Evolutionary conservation across 2,888 invertebrate genomes (phyloP).

Genomic region (Gryllus longicercus): DNA sequence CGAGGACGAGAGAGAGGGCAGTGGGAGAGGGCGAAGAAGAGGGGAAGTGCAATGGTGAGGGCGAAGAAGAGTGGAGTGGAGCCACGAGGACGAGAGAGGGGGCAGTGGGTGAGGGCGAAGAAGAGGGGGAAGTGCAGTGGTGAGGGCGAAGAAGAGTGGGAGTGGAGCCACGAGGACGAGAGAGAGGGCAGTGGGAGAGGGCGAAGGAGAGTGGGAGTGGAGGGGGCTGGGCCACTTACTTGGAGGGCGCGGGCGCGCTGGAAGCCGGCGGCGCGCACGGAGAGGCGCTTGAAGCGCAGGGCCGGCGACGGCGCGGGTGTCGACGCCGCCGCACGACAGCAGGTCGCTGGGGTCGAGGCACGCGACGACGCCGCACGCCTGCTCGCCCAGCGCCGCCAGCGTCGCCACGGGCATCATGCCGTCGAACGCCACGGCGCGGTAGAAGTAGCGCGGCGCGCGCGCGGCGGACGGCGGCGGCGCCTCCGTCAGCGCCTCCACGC

Average conservation of each 20-base stretch:
- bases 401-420: constrained; percentile 52
- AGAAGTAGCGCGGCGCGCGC: constrained; percentile 45
- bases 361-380: not conserved
- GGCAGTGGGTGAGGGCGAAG: too few species aligned
- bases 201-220: too few species aligned
- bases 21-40: too few species aligned
- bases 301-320: not conserved
- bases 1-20: too few species aligned
- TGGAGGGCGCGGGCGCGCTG: not conserved
- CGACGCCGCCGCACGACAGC: not conserved
- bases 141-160: too few species aligned
- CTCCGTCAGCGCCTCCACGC: constrained; percentile 37
- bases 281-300: not conserved
- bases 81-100: too few species aligned
- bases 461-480: constrained; percentile 26
- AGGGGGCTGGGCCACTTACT: not conserved
- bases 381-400: not conserved
- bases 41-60: too few species aligned
- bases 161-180: too few species aligned
- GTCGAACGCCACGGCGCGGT: constrained; percentile 53
- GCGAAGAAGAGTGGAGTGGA: too few species aligned
- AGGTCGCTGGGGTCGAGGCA: not conserved
- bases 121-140: too few species aligned
- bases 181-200: too few species aligned
- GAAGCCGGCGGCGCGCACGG: not conserved